Base-by-base conservation (phyloP, 2,113 vertebrate species). In the Cacatua alba region DNA sequence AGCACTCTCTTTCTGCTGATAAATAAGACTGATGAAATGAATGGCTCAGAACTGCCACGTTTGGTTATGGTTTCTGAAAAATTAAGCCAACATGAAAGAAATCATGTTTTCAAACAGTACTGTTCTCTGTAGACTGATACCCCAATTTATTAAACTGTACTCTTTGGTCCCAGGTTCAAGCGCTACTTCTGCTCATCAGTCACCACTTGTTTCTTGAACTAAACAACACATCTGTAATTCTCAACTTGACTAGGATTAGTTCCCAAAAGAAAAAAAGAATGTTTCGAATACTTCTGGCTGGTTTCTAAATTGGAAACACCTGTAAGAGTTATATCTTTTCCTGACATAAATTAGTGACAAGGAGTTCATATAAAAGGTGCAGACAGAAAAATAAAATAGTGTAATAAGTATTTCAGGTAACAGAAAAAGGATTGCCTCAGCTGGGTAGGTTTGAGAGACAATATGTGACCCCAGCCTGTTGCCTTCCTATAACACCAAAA, bases 291-390 rank as follows among this genome's bases (percentile, higher is more conserved):
- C 70, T 97, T 93, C 92, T 94, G 91, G 81, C 92, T 85, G 69
- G 62, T 64, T 94, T 94, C 72, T 91, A 97, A 98, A 98, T 97
- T 97, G 92, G 92, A 98, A 98, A 97, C 98, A 98, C 74, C 95
- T 98, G 98, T 88, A 82, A 39, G 52, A 96, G 85, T 92, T 94
- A 92, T 95, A 95, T 89, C 84, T 97, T 97, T 96, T 97, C 95
- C 97, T 97, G 85, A 87, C 82, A 94, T 94, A 95, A 97, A 94
- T 96, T 93, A 86, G 94, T 63, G 51, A 95, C 43, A 59, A 97
- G 94, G 44, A 95, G 77, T 91, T 94, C 76, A 88, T 48, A 41
- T n/a, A 92, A 90, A 60, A 97, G 70, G 82, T 93, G 75, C 63
- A 84, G 93, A 95, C 91, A 97, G 94, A 94, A 90, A 94, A 97